A percentile compares a stretch with the other conserved stretches of the same genome.
These are phyloP conservation scores for Pachycephala philippinensis DNA, from an alignment of 2,113 vertebrate species.

Conservation along the genomic window DNA sequence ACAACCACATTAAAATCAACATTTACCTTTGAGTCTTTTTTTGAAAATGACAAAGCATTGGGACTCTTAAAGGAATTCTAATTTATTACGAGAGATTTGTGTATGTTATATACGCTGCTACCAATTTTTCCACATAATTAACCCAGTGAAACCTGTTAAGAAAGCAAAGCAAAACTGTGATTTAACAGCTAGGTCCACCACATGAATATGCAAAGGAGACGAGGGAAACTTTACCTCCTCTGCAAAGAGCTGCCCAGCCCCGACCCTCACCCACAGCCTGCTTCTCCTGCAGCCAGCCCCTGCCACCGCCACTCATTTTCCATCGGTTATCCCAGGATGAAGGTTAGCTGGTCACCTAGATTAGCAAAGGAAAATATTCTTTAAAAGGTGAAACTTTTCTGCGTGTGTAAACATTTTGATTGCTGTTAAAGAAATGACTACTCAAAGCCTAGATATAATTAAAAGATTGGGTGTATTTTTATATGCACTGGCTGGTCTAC, in stretches of 20 bases:
- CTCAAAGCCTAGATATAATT: background rate
- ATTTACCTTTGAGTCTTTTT: background rate
- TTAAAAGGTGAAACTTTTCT: background rate
- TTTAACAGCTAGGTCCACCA: background rate
- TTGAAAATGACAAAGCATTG: background rate
- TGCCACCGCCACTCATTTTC: background rate
- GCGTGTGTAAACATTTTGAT: background rate
- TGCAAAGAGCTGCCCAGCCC: background rate
- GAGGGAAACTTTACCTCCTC: background rate
- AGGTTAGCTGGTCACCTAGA: background rate
- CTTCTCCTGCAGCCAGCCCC: background rate
- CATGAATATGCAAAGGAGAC: constrained; percentile 3
- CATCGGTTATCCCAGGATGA: rapidly evolving
- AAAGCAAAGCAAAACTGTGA: background rate
- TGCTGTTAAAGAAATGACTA: background rate
- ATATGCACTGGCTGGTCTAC: background rate
- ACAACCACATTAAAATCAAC: constrained; percentile 29
- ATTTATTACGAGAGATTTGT: background rate
- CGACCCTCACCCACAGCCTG: background rate
- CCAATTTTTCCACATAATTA: background rate
- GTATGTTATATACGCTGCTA: background rate
- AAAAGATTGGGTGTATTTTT: constrained; percentile 1
- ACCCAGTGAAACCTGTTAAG: background rate
- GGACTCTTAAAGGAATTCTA: background rate
- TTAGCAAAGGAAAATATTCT: background rate